These are phyloP conservation scores for Argyra leucocephala DNA, from an alignment of 2,888 invertebrate genomes.

Conservation along the genomic window DNA sequence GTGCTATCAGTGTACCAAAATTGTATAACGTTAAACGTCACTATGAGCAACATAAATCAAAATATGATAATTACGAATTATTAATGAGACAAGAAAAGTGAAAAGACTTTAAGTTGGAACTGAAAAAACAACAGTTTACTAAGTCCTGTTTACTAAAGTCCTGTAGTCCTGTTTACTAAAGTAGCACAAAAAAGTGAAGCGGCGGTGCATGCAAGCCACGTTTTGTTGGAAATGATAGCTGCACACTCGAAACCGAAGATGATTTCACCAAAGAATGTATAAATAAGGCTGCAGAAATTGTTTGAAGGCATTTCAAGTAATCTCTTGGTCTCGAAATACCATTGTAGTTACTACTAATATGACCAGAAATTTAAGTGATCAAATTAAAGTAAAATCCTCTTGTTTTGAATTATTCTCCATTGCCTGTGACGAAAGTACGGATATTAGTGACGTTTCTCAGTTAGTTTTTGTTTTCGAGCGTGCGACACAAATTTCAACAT, in stretches of 20 bases:
- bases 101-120: slow-evolving; percentile 22
- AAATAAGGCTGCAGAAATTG: slow-evolving; percentile 14
- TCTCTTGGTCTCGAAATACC: slow-evolving; percentile 23
- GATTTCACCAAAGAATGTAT: slow-evolving; percentile 24
- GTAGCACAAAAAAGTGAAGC: slow-evolving; percentile 22
- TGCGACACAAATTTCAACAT: slow-evolving; percentile 17
- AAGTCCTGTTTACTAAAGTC: too few species aligned
- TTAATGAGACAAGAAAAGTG: slow-evolving; percentile 25
- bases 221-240: slow-evolving; percentile 23
- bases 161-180: slow-evolving; percentile 24
- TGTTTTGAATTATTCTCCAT: slow-evolving; percentile 23
- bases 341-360: slow-evolving; percentile 20
- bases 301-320: slow-evolving; percentile 23
- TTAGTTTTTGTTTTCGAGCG: slow-evolving; percentile 19
- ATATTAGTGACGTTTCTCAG: slow-evolving; percentile 18
- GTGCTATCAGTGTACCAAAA: slow-evolving; percentile 21
- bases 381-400: slow-evolving; percentile 23
- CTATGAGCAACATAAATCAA: slow-evolving; percentile 24
- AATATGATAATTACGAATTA: slow-evolving; percentile 25
- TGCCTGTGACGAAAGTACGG: slow-evolving; percentile 23
- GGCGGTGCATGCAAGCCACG: slow-evolving; percentile 24
- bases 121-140: slow-evolving; percentile 25
- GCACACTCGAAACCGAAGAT: slow-evolving; percentile 25
- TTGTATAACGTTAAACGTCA: slow-evolving; percentile 24
- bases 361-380: slow-evolving; percentile 17